phyloP scores from a whole-genome alignment of 2,888 invertebrate genomes.

The Xanthostigma xanthostigma region DNA sequence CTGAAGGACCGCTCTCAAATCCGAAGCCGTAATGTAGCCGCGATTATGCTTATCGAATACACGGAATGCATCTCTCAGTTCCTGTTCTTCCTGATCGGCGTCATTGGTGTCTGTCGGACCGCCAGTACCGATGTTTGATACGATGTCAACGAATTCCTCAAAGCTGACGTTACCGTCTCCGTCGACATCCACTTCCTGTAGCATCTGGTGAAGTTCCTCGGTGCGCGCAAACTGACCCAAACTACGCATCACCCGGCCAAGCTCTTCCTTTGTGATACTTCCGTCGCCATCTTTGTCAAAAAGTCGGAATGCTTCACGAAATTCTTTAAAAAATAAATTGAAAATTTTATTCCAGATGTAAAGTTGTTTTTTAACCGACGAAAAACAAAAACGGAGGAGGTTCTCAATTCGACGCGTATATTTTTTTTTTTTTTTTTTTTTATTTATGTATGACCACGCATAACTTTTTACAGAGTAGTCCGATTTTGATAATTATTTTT shows the following conservation, averaged over 20 bases:
- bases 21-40: constrained; percentile 83
- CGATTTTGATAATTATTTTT: too few species aligned
- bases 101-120: constrained; percentile 13
- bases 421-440: too few species aligned
- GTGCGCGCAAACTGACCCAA: constrained; percentile 76
- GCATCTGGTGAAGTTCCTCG: constrained; percentile 74
- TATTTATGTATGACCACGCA: too few species aligned
- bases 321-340: constrained; percentile 39
- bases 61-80: constrained; percentile 70
- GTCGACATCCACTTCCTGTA: constrained; percentile 68
- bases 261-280: constrained; percentile 73
- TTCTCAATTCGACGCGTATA: too few species aligned
- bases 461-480: too few species aligned
- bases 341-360: background rate
- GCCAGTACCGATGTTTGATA: constrained; percentile 26
- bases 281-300: constrained; percentile 84
- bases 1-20: constrained; percentile 72
- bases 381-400: too few species aligned
- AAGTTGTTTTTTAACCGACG: too few species aligned
- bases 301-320: constrained; percentile 71
- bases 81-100: constrained; percentile 56
- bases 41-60: constrained; percentile 85
- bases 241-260: constrained; percentile 74
- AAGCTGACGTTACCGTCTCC: constrained; percentile 80
- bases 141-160: constrained; percentile 75